Evolutionary conservation across 2,113 vertebrate genomes (phyloP), one percentile per base, ranked within the genome.

Genomic region (Chloebia gouldiae): DNA sequence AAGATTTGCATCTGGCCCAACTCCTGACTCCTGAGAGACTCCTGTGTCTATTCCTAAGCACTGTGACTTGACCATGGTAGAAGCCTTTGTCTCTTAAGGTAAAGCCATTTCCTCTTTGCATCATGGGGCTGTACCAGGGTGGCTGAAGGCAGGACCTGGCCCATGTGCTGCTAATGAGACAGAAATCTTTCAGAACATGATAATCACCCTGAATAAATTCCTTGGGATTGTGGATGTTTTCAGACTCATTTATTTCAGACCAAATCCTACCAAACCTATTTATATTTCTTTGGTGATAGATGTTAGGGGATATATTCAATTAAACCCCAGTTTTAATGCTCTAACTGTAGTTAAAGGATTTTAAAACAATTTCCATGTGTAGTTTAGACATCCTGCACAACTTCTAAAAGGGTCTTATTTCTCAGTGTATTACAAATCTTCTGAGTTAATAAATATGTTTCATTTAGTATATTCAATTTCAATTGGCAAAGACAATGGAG

Each of bases 41-140:
- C 39, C 33, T 61, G 49, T 25, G 12, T 65, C 53, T 82, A n/a
- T 16, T 50, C n/a, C 54, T 71, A 10, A 18, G 20, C 30, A 8
- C 35, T 71, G 28, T 51, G 53, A 37, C 71, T 61, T 78, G 64
- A 31, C 2, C 42, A 70, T 25, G 61, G 47, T 50, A 93, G 30
- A 95, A 90, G 44, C 30, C 49, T 82, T 78, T 93, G 35, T 12
- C 53, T 84, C 76, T 60, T 39, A 15, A 71, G 13, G 31, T 19
- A 30, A 59, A 60, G n/a, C 31, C 61, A 28, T 66, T 76, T 8
- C 14, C 22, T 7, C 33, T 65, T 22, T 83, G 50, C 51, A 59
- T 70, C 72, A 19, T 0, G 0, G 3, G 72, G 23, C 13, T 61
- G 9, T 61, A 28, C 13, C 31, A n/a, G 44, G 33, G 9, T 44